Evolutionary conservation across 2,888 invertebrate species (phyloP).

Genomic region (Pachydiplax longipennis): DNA sequence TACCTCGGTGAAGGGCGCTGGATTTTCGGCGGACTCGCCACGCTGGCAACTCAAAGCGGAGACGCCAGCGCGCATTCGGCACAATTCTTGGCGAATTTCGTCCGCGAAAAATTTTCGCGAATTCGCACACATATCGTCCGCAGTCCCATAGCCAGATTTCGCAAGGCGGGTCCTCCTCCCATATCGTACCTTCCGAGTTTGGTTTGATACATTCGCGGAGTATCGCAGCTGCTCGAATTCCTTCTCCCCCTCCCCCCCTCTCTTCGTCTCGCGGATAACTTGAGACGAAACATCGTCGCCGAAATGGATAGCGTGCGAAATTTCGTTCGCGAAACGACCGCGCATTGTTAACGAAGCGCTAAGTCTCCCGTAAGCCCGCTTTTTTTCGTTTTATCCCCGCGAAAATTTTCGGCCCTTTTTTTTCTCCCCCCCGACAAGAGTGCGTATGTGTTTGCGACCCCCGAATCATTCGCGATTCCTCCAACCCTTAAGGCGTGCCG

Average conservation of each 20-base stretch:
- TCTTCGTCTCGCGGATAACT: too few species aligned
- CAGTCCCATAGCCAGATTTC: too few species aligned
- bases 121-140: too few species aligned
- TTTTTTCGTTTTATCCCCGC: not conserved
- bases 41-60: constrained; percentile 8
- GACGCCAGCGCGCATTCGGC: not conserved
- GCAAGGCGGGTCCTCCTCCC: too few species aligned
- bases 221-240: too few species aligned
- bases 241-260: too few species aligned
- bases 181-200: not conserved
- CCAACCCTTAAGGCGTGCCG: constrained; percentile 22
- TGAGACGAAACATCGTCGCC: too few species aligned
- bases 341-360: not conserved
- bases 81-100: not conserved
- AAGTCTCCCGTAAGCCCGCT: not conserved
- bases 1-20: not conserved
- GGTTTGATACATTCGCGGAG: not conserved
- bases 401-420: not conserved
- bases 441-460: not conserved
- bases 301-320: too few species aligned
- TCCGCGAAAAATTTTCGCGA: too few species aligned
- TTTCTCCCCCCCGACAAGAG: not conserved
- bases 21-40: not conserved
- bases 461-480: not conserved
- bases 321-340: not conserved